Evolutionary conservation across 2,113 vertebrate species (phyloP).

Genomic region (Charina bottae): DNA sequence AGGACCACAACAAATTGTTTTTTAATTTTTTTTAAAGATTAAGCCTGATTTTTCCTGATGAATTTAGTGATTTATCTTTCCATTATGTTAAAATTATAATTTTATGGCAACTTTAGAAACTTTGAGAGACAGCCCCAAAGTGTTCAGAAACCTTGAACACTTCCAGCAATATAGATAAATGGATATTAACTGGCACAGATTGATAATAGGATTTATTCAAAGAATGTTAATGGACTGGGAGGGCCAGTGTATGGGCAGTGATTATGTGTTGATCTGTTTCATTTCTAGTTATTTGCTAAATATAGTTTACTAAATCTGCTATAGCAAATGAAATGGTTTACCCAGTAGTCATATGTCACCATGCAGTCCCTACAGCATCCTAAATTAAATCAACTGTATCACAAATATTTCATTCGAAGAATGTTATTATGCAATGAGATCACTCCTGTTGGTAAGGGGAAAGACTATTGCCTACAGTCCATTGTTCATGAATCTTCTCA

Average conservation of each 20-base stretch:
- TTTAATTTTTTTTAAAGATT: no score
- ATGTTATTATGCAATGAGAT: conserved; percentile 26
- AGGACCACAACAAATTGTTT: background rate
- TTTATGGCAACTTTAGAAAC: background rate
- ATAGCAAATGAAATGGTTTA: conserved; percentile 47
- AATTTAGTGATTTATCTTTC: background rate
- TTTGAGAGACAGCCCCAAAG: background rate
- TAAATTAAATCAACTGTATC: conserved; percentile 3
- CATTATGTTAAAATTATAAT: background rate
- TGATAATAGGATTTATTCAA: background rate
- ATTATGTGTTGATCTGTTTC: conserved; percentile 37
- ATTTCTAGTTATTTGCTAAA: conserved; percentile 32
- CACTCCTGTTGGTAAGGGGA: conserved; percentile 6
- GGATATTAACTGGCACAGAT: background rate
- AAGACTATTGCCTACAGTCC: background rate
- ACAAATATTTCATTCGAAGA: conserved; percentile 34
- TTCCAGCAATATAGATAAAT: background rate
- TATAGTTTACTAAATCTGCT: conserved; percentile 52
- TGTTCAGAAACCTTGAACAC: background rate
- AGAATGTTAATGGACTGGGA: background rate
- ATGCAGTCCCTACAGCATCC: background rate
- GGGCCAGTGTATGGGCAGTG: conserved; percentile 7
- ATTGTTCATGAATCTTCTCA: conserved; percentile 11
- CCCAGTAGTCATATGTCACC: conserved; percentile 35
- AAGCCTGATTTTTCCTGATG: background rate